A percentile compares a stretch with the other conserved stretches of the same genome.
phyloP scores from a whole-genome alignment of 35 echinoderm and acorn worm species.

The Stichopus chloronotus region DNA sequence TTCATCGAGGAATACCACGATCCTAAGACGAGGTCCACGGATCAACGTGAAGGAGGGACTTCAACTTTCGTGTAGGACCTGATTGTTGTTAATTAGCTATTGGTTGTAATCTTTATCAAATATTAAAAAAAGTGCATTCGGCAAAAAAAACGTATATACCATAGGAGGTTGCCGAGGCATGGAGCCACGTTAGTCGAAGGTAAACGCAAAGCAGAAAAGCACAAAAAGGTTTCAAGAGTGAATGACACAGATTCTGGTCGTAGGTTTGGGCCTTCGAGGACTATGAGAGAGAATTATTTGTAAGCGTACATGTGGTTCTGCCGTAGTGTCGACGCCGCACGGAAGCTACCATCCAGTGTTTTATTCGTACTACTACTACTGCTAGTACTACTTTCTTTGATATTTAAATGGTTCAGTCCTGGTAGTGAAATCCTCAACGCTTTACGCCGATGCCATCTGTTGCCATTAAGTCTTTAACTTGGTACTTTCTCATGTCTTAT shows the following conservation, averaged over 20 bases:
- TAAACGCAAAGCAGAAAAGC: too few relatives aligned
- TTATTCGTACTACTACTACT: too few relatives aligned
- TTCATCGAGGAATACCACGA: conserved; percentile 93
- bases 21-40: conserved; percentile 61
- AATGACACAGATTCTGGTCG: too few relatives aligned
- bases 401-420: neutral
- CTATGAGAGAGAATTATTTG: too few relatives aligned
- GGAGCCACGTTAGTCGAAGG: too few relatives aligned
- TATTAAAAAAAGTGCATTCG: conserved; percentile 5
- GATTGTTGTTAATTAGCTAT: conserved; percentile 12
- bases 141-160: neutral
- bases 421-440: neutral
- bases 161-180: too few relatives aligned
- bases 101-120: conserved; percentile 43
- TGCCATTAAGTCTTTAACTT: neutral
- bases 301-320: too few relatives aligned
- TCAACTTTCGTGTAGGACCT: conserved; percentile 82
- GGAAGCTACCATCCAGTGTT: too few relatives aligned
- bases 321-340: too few relatives aligned
- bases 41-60: conserved; percentile 63
- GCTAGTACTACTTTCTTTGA: too few relatives aligned
- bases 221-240: too few relatives aligned
- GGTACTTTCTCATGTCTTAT: neutral
- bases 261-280: too few relatives aligned
- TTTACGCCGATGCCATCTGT: conserved; percentile 4